These are phyloP conservation scores for Pipistrellus pipistrellus DNA, from an alignment of 2,797 vertebrate species.

Conservation along the genomic window DNA sequence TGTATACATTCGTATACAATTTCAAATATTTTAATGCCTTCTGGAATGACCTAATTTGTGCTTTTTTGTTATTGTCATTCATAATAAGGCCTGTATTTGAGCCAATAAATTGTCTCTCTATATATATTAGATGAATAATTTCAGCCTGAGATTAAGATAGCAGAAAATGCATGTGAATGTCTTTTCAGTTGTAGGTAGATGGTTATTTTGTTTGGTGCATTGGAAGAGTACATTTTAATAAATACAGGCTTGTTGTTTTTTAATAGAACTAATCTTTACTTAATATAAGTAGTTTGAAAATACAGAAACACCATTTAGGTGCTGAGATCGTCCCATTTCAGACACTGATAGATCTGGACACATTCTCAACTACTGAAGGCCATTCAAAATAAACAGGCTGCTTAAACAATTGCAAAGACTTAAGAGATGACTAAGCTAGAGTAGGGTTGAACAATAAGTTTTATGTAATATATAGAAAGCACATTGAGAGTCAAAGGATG, in stretches of 20 bases:
- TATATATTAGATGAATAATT: neutral
- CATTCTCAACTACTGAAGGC: neutral
- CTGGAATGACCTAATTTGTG: neutral
- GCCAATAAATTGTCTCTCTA: neutral
- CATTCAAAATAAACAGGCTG: neutral
- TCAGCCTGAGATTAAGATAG: neutral
- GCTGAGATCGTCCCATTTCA: neutral
- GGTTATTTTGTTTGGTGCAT: neutral
- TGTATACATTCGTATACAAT: constrained; percentile 28
- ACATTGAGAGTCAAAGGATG: neutral
- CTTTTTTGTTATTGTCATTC: neutral
- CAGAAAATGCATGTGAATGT: neutral
- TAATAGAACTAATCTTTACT: neutral
- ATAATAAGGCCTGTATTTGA: neutral
- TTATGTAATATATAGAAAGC: neutral
- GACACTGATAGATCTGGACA: neutral
- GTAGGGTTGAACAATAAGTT: neutral
- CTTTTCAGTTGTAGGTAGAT: neutral
- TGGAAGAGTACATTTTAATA: constrained; percentile 13
- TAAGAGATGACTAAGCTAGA: neutral
- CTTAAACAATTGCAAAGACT: neutral
- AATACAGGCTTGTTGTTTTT: neutral
- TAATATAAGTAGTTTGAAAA: neutral
- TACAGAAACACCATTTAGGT: neutral
- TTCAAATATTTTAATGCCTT: neutral